Conservation (phyloP, 2,888 invertebrate genomes). For the Yponomeuta plumbellus region DNA sequence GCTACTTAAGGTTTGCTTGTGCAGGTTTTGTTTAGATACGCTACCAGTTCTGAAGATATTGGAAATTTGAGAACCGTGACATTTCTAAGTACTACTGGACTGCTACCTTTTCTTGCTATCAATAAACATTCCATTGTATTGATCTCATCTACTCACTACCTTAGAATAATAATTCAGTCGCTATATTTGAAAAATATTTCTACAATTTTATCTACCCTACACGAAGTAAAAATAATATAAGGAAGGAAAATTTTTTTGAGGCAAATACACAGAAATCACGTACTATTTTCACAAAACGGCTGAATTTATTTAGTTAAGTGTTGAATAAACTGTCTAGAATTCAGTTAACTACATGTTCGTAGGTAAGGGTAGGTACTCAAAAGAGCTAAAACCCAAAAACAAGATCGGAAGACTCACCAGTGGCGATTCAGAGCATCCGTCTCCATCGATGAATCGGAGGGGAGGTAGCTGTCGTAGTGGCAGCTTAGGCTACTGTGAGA, state of each 20-base stretch:
- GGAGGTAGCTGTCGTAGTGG: conserved; percentile 70
- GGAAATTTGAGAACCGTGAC: not conserved
- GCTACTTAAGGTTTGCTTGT: not conserved
- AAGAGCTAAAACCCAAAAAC: not conserved
- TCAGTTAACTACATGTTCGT: no score
- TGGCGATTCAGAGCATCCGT: conserved; percentile 72
- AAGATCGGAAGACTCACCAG: conserved; percentile 41
- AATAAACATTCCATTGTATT: not conserved
- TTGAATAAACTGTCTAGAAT: no score
- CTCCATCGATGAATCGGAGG: conserved; percentile 69
- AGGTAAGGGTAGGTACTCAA: no score
- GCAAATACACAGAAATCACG: no score
- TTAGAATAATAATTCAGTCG: no score
- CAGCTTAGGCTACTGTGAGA: conserved; percentile 73
- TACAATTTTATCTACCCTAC: no score
- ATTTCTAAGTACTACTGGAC: not conserved
- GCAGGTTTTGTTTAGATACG: conserved; percentile 4
- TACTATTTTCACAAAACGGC: no score
- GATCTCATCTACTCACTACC: no score
- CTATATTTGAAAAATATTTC: no score
- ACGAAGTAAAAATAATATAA: no score
- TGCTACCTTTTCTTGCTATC: not conserved
- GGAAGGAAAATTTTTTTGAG: no score
- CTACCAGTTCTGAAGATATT: not conserved
- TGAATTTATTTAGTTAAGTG: no score